Conservation (phyloP, 23 tunicate species). For the Diplosoma virens region DNA sequence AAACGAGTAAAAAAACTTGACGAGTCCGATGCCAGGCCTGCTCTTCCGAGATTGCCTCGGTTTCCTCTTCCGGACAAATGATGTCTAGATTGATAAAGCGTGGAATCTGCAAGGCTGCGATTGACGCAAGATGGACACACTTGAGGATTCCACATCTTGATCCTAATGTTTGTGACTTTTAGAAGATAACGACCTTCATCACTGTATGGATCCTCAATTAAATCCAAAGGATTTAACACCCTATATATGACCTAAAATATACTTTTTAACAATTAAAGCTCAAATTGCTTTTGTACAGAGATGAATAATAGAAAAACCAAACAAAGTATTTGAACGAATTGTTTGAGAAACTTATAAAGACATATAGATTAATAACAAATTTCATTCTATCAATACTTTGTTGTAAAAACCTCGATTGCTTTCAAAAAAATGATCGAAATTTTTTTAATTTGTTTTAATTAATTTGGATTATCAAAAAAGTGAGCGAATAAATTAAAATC, state of each 20-base stretch:
- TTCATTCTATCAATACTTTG: no score
- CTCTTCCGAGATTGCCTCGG: not conserved
- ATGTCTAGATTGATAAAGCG: not conserved
- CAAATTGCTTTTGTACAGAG: no score
- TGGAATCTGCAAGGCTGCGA: not conserved
- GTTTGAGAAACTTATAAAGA: no score
- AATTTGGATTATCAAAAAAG: no score
- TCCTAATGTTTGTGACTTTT: slow-evolving; percentile 79
- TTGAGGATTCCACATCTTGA: slow-evolving; percentile 74
- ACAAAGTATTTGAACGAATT: no score
- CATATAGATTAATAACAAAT: no score
- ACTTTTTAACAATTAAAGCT: no score
- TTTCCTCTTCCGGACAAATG: not conserved
- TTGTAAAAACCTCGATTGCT: no score
- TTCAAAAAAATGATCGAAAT: no score
- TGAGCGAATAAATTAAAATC: no score
- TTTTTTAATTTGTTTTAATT: no score
- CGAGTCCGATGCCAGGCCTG: not conserved
- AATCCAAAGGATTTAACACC: slow-evolving; percentile 49
- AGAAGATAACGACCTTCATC: slow-evolving; percentile 60
- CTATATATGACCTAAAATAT: slow-evolving; percentile 54
- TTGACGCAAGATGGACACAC: slow-evolving; percentile 32
- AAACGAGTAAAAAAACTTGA: slow-evolving; percentile 13
- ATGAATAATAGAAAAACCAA: no score
- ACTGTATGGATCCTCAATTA: slow-evolving; percentile 67